Base-by-base conservation (phyloP, 2,888 invertebrate genomes). In the Auanema freiburgensis region DNA sequence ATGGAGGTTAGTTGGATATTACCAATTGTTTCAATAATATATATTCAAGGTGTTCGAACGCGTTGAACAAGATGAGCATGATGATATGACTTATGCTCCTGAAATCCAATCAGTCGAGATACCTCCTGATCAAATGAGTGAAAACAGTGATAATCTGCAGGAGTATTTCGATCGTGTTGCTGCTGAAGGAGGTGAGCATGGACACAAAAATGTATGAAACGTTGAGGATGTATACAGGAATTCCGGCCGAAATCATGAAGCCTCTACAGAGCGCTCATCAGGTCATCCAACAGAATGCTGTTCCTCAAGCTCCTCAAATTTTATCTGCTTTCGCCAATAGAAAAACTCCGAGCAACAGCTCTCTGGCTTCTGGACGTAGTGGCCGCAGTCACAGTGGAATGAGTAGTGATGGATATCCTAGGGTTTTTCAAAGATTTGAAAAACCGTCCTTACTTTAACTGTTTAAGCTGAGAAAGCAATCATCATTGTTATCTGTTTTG, bases 91-190 rank as follows among this genome's bases (percentile, higher is more conserved):
- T 5, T 81, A 79, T 59, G 82, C 82, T 1, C 82, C 82, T 10
- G 82, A 82, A 60, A 82, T 82, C 41, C 81, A 82, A 52, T 79
- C 79, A n/a, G 76, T 81, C 8, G 80, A 82, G 62, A 79, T 81
- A 57, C 82, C 82, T 6, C 82, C 82, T 2, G 82, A 82, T 69
- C 82, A 81, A 65, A 59, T 82, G 71, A 80, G 80, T 49, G 78
- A 82, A 60, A 72, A 72, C 25, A 78, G 78, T 23, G 75, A 78
- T 42, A 74, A 81, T 50, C 71, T 79, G 16, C 71, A 71, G 52
- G 77, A 76, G n/a, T 73, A 75, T 57, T 71, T 76, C 21, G 74
- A 74, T 49, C 65, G 67, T 12, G 66, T 68, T 11, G 71, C 74
- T 3, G 72, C 69, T 25, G 68, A 71, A 12, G 59, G 63, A 5